phyloP scores from a whole-genome alignment of 2,797 vertebrate species.

The Argentina silus region DNA sequence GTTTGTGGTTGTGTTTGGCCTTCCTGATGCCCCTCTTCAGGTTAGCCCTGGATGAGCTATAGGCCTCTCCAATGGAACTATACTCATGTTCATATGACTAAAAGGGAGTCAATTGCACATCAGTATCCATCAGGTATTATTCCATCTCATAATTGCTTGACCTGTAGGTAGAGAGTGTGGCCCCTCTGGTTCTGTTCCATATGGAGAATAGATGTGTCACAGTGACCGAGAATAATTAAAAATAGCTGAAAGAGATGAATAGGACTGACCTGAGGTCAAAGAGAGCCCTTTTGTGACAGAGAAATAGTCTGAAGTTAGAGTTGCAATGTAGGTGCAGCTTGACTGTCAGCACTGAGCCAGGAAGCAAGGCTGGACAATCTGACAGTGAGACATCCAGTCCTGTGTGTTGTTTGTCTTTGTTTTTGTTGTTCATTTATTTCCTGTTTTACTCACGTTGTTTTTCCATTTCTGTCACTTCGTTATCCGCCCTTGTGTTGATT shows the following conservation, averaged over 20 bases:
- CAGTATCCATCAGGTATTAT: neutral
- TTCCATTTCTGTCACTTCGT: too few relatives aligned
- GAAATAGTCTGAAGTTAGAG: too few relatives aligned
- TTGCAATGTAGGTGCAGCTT: neutral
- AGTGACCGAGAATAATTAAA: neutral
- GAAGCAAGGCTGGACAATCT: neutral
- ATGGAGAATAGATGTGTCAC: neutral
- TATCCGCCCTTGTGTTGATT: too few relatives aligned
- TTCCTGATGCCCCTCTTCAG: too few relatives aligned
- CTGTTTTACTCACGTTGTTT: too few relatives aligned
- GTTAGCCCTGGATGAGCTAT: too few relatives aligned
- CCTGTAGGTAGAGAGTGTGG: neutral
- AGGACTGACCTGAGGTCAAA: slow-evolving; percentile 8
- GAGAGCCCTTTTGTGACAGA: neutral
- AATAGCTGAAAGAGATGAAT: neutral
- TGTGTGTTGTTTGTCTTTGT: too few relatives aligned
- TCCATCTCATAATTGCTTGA: neutral
- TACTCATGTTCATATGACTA: neutral
- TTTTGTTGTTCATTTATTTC: too few relatives aligned
- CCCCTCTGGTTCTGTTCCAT: neutral
- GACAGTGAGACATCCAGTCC: too few relatives aligned
- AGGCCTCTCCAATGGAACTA: too few relatives aligned
- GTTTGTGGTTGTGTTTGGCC: too few relatives aligned
- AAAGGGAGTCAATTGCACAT: neutral
- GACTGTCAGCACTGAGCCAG: neutral